Conservation (phyloP, 1,140 invertebrate species). For the Coptotermes formosanus region DNA sequence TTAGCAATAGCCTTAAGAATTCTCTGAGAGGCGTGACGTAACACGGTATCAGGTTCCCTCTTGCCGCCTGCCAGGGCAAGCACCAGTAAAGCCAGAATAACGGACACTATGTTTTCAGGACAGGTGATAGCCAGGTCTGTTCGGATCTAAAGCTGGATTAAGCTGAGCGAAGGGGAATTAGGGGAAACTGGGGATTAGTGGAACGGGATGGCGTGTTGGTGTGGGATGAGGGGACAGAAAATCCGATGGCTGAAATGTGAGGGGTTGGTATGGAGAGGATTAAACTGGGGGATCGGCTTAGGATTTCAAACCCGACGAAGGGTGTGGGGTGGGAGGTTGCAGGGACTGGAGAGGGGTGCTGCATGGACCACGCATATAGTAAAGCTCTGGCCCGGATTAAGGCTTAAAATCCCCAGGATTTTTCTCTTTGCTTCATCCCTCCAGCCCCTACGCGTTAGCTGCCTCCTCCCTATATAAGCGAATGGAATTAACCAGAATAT, state of each 20-base stretch:
- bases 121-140: slow-evolving; percentile 7
- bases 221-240: slow-evolving; percentile 21
- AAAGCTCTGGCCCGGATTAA: slow-evolving; percentile 28
- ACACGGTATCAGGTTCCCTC: no score
- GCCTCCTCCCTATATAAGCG: slow-evolving; percentile 20
- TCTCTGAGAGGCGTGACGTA: no score
- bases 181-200: slow-evolving; percentile 52
- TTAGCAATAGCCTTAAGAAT: no score
- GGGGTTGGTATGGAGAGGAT: slow-evolving; percentile 31
- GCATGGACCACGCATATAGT: slow-evolving; percentile 21
- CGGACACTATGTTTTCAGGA: slow-evolving; percentile 28
- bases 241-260: slow-evolving; percentile 32
- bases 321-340: slow-evolving; percentile 12
- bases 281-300: slow-evolving; percentile 31
- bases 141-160: slow-evolving; percentile 50
- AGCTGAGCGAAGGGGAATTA: slow-evolving; percentile 52
- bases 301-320: slow-evolving; percentile 26
- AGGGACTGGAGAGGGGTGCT: not conserved
- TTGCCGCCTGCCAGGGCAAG: no score
- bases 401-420: slow-evolving; percentile 28
- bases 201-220: slow-evolving; percentile 34
- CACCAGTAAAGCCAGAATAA: not conserved
- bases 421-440: slow-evolving; percentile 23
- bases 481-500: slow-evolving; percentile 29
- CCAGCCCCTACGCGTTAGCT: not conserved